These are phyloP conservation scores for Zoanthus sociatus DNA, from an alignment of 92 coral and sea anemone genomes.

Conservation along the genomic window DNA sequence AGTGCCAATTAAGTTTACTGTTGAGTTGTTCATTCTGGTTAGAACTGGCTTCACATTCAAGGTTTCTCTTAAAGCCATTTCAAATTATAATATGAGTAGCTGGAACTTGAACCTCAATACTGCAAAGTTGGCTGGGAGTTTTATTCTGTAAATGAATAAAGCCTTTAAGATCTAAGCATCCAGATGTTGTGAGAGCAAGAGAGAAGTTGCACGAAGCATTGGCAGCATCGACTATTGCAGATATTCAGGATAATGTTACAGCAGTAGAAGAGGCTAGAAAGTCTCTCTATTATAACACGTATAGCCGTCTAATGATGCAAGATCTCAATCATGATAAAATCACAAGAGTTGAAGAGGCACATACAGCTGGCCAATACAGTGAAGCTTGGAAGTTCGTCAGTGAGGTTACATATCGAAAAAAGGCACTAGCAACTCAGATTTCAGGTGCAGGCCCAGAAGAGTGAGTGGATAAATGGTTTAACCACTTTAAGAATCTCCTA, in stretches of 20 bases:
- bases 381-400: neutral
- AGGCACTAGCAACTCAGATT: neutral
- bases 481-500: neutral
- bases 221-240: neutral
- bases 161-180: neutral
- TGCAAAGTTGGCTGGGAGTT: no score
- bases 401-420: neutral
- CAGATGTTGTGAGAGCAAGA: neutral
- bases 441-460: neutral
- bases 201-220: neutral
- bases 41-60: no score
- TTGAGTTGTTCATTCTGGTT: no score
- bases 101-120: no score
- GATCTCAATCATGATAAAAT: neutral
- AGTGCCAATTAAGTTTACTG: no score
- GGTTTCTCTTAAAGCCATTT: no score
- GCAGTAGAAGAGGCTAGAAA: neutral
- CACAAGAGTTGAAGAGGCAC: neutral
- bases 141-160: no score
- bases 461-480: neutral
- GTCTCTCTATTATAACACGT: neutral
- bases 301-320: neutral
- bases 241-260: no score
- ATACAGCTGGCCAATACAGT: neutral
- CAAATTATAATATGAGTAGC: no score